phyloP scores from a whole-genome alignment of 2,888 invertebrate genomes.

The Scaptomyza tumidula region DNA sequence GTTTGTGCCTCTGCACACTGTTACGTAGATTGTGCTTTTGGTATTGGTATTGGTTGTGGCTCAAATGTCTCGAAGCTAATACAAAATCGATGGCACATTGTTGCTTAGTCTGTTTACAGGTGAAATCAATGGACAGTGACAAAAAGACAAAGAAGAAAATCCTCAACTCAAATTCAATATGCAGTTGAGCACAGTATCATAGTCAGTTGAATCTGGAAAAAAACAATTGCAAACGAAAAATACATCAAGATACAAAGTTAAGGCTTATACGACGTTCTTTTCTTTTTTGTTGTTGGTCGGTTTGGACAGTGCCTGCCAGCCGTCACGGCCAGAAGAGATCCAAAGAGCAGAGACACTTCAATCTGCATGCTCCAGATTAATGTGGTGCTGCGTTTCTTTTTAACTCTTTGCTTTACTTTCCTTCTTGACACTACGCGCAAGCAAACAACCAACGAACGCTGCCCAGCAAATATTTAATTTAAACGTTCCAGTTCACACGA shows the following conservation, averaged over 20 bases:
- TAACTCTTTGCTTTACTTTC: slow-evolving; percentile 47
- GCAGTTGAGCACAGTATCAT: slow-evolving; percentile 6
- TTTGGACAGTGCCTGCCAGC: slow-evolving; percentile 9
- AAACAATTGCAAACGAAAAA: slow-evolving; percentile 18
- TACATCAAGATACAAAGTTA: slow-evolving; percentile 16
- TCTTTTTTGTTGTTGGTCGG: slow-evolving; percentile 3
- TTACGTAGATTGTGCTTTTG: slow-evolving; percentile 39
- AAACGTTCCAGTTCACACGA: slow-evolving; percentile 26
- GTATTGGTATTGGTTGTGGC: slow-evolving; percentile 47
- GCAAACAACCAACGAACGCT: slow-evolving; percentile 14
- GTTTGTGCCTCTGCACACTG: slow-evolving; percentile 22
- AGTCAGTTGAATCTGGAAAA: not conserved
- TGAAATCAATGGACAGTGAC: slow-evolving; percentile 45
- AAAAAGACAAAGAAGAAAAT: not conserved
- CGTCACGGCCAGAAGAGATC: slow-evolving; percentile 14
- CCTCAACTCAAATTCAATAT: slow-evolving; percentile 10
- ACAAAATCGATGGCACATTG: slow-evolving; percentile 73
- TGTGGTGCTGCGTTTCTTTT: slow-evolving; percentile 64
- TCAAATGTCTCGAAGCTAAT: slow-evolving; percentile 65
- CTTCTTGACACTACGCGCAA: slow-evolving; percentile 37
- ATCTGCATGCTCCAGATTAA: slow-evolving; percentile 76
- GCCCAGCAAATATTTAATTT: slow-evolving; percentile 71
- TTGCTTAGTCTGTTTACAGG: slow-evolving; percentile 54
- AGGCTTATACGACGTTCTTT: slow-evolving; percentile 7
- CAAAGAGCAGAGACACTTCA: slow-evolving; percentile 61